Conservation (phyloP, 2,113 vertebrate genomes). For the Dendrocopos noguchii region DNA sequence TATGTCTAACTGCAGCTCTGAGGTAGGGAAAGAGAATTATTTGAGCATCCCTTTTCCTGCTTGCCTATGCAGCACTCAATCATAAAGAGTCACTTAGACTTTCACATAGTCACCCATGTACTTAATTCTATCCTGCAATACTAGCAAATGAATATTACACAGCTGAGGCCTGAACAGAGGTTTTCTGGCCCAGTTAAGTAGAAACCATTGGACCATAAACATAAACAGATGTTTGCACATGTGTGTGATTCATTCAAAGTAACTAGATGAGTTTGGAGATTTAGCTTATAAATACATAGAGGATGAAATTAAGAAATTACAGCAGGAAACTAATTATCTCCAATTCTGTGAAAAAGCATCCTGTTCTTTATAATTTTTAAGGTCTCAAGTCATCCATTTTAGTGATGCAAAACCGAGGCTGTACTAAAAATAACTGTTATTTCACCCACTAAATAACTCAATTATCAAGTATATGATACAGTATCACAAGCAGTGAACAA, state of each 20-base stretch:
- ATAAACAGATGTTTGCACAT: slow-evolving; percentile 17
- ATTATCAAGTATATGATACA: neutral
- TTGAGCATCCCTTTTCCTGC: neutral
- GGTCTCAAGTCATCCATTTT: neutral
- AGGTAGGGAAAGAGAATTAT: neutral
- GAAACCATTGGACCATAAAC: neutral
- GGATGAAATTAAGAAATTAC: neutral
- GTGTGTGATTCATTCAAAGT: neutral
- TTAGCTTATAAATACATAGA: neutral
- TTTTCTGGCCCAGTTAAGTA: neutral
- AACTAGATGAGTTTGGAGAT: neutral
- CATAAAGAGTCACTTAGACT: neutral
- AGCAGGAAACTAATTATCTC: neutral
- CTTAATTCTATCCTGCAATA: neutral
- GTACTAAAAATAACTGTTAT: neutral
- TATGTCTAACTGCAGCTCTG: neutral
- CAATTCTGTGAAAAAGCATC: neutral
- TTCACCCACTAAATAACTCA: neutral
- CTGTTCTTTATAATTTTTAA: neutral
- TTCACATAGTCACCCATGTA: neutral
- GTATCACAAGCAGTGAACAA: neutral
- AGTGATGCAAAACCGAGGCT: neutral
- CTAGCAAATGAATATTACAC: neutral
- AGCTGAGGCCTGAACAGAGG: neutral
- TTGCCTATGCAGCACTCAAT: neutral